Base-by-base conservation (phyloP, 2,888 invertebrate species). In the Schrankia costaestrigalis region DNA sequence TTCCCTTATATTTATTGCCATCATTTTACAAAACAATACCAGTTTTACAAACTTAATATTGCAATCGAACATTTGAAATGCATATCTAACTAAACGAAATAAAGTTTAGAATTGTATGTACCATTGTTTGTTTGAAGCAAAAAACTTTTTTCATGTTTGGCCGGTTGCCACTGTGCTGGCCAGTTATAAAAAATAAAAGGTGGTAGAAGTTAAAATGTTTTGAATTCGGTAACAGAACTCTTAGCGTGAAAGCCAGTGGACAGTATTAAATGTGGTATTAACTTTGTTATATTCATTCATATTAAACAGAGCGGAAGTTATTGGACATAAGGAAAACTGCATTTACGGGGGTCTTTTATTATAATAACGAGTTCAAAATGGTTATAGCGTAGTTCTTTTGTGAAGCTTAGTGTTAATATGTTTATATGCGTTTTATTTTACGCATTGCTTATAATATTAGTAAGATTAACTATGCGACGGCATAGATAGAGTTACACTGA, bases 1-100 rank as follows among this genome's bases (percentile, higher is more conserved):
- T 71, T 65, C 63, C 69, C 70, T 67, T 75, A 76, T 72, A 79
- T 79, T 81, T 80, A 83, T 79, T 78, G 68, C 76, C 73, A 69
- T 78, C 76, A 80, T 77, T 79, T 78, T 71, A 68, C 71, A 76
- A 77, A 77, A 81, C 78, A 79, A 78, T 75, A 63, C 71, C 56
- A 51, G 53, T 53, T 59, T 53, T 44, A 42, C 66, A 53, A 71
- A 66, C 52, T 52, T 61, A 62, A 42, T 35, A 45, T 32, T 35
- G 23, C 44, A 22, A 31, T 19, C 35, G 15, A 41, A 28, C 42
- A 50, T 40, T 14, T 35, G 26, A 39, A 42, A 45, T 26, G 45
- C 37, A 29, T 26, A 46, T 48, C 54, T 68, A 60, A 41, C 9
- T 10, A 44, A 31, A 49, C 8, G 34, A 9, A 26, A 49, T 67